Evolutionary conservation across 2,888 invertebrate species (phyloP), one percentile per base, ranked within the genome.

Genomic region (Gastrophysa polygoni): DNA sequence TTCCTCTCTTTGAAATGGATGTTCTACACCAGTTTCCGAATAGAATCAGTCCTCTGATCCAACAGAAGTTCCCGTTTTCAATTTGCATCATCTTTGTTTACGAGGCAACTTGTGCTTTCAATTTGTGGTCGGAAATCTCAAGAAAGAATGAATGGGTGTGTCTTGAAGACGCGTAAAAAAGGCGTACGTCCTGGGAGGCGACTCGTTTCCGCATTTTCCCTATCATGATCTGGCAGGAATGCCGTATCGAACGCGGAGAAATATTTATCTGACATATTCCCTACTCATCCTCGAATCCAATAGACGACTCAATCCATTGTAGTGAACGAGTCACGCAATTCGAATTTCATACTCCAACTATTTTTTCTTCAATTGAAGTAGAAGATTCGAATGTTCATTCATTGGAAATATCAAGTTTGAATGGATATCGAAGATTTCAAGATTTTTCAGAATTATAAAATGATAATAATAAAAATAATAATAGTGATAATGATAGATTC

Each of bases 91-190:
- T 21, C n/a, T 16, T 18, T 52, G 38, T 43, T 38, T 21, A 52
- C 38, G 18, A 38, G 16, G 7, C 38, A 43, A 38, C 52, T 52
- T 52, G 20, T 43, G 52, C 52, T 38, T 24, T 20, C 21, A 52
- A 52, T 52, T 52, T 34, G 52, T 43, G 38, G 38, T 38, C 52
- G 52, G 52, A 52, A 52, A 52, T n/a, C 52, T 21, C 21, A 1
- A 21, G 21, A 38, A 14, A 52, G 16, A 38, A 52, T 38, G 52
- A 38, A 20, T 38, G 52, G 32, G 38, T 43, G 21, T 38, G 14
- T 38, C 52, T 52, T 52, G 20, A 20, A 52, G 52, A 38, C 21
- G 52, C 52, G 43, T 52, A 52, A 52, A 52, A n/a, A 38, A 43
- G 38, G 21, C 21, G 24, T 24, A 38, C 52, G 28, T n/a, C 29